Percentiles rank a stretch among this genome's conserved stretches.
Conservation (phyloP, 1,140 invertebrate genomes). For the Potamilus streckersoni region DNA sequence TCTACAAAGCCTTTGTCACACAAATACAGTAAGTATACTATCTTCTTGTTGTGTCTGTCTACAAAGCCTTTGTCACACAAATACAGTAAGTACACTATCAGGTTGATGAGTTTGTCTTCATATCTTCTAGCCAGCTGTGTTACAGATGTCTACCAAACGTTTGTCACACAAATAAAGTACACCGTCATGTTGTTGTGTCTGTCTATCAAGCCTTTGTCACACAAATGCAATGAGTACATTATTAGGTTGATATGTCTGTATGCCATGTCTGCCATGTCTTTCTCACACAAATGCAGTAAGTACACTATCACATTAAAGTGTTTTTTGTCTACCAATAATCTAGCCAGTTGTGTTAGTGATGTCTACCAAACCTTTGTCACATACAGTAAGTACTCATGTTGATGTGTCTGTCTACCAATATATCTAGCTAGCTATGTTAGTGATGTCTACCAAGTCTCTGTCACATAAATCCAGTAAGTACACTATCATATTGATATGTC, state of each 20-base stretch:
- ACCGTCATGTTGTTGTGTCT: no score
- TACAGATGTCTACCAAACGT: no score
- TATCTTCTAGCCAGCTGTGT: no score
- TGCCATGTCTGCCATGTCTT: no score
- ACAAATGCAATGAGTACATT: no score
- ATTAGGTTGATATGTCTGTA: slow-evolving; percentile 43
- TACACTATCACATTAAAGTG: slow-evolving; percentile 32
- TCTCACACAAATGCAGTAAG: no score
- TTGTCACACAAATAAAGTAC: no score
- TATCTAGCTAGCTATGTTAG: no score
- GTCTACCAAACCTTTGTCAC: slow-evolving; percentile 48
- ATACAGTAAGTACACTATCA: slow-evolving; percentile 18
- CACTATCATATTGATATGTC: no score
- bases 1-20: slow-evolving; percentile 18
- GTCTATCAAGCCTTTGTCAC: no score
- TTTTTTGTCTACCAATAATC: slow-evolving; percentile 40
- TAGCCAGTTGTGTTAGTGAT: slow-evolving; percentile 45
- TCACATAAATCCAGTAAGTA: slow-evolving; percentile 33
- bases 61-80: slow-evolving; percentile 43
- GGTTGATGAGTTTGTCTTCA: no score
- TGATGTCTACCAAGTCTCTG: slow-evolving; percentile 45
- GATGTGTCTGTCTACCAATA: no score
- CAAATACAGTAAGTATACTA: slow-evolving; percentile 33
- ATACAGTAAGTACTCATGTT: slow-evolving; percentile 27
- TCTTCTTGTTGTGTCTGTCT: slow-evolving; percentile 22